phyloP scores from a whole-genome alignment of 2,888 invertebrate genomes.

The Hetaerina titia region DNA sequence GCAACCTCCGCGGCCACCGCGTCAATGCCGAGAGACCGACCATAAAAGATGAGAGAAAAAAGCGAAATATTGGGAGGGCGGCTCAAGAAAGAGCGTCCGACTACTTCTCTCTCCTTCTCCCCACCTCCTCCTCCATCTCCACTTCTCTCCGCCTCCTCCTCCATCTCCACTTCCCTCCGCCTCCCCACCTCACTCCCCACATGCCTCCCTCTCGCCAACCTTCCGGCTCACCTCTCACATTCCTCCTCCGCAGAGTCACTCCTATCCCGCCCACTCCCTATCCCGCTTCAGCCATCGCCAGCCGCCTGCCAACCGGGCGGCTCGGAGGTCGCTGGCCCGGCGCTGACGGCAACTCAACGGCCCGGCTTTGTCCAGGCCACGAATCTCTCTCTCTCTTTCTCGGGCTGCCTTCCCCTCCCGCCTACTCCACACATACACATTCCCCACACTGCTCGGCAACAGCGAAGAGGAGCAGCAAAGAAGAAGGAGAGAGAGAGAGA shows the following conservation, averaged over 20 bases:
- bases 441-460: background rate
- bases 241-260: conserved; percentile 55
- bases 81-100: background rate
- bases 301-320: background rate
- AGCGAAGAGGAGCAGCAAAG: background rate
- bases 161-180: background rate
- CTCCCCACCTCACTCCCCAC: background rate
- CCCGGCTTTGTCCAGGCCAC: conserved; percentile 54
- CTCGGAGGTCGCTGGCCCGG: conserved; percentile 55
- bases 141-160: background rate
- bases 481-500: background rate
- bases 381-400: background rate
- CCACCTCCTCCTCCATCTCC: background rate
- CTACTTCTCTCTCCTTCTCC: background rate
- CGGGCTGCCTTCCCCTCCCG: background rate
- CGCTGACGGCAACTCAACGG: conserved; percentile 49
- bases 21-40: conserved; percentile 33
- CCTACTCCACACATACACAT: background rate
- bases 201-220: conserved; percentile 48
- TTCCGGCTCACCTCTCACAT: conserved; percentile 59
- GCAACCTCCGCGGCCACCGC: background rate
- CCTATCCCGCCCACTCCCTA: conserved; percentile 12
- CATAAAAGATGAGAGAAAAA: conserved; percentile 16
- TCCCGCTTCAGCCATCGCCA: background rate
- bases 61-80: background rate